Conservation (phyloP, 2,113 vertebrate genomes). For the Dermatemys mawii region DNA sequence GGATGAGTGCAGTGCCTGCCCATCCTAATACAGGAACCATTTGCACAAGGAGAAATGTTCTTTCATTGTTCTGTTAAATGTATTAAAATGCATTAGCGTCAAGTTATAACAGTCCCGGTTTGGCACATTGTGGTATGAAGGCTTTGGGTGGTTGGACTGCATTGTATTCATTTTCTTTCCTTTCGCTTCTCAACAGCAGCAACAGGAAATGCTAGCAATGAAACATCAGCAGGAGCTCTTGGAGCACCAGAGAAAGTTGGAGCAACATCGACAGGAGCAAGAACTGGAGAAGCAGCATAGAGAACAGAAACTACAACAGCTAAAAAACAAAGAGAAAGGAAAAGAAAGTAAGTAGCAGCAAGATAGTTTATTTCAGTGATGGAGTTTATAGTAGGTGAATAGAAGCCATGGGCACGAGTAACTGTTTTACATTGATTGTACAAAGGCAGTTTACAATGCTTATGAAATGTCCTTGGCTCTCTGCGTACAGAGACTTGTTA, state of each 20-base stretch:
- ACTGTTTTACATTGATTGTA: background rate
- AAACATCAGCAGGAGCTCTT: slow-evolving; percentile 97
- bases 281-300: slow-evolving; percentile 96
- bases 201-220: slow-evolving; percentile 95
- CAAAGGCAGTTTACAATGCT: background rate
- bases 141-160: background rate
- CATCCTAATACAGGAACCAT: background rate
- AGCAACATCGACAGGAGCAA: slow-evolving; percentile 93
- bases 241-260: slow-evolving; percentile 96
- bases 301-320: slow-evolving; percentile 93
- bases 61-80: background rate
- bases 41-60: background rate
- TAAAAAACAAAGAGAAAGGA: slow-evolving; percentile 97
- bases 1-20: accelerated
- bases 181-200: slow-evolving; percentile 81
- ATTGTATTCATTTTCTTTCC: background rate
- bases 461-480: background rate
- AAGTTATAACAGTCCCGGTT: background rate
- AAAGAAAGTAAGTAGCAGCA: slow-evolving; percentile 91
- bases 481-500: background rate
- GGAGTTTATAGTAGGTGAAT: background rate
- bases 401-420: background rate
- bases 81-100: accelerated
- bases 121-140: background rate
- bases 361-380: background rate